Evolutionary conservation across 2,797 vertebrate genomes (phyloP), one percentile per base, ranked within the genome.

Genomic region (Podarcis lilfordi): DNA sequence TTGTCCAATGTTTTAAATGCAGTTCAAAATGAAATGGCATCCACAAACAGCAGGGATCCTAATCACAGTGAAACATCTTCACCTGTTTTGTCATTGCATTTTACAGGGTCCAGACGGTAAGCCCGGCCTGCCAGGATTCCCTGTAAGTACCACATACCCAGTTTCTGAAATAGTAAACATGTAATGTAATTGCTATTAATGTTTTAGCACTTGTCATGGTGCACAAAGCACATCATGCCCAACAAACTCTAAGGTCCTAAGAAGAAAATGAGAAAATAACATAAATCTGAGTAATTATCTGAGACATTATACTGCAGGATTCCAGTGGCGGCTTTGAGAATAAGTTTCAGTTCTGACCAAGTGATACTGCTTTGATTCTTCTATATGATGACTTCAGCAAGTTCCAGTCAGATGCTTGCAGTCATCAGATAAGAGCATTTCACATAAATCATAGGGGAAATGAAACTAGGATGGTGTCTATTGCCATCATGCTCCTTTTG

Each of bases 91-190:
- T 76, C 89, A 92, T 82, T 96, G 87, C 80, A 27, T 97, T 91
- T 97, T 96, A 27, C 96, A 98, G 98, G 98, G 98, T 17, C 97
- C 97, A 68, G 97, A 98, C 69, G 98, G 98, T 43, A 94, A 96
- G 86, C 97, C 98, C 15, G 98, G 98, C 92, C 97, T 96, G 95
- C 97, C 98, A 86, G 98, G 98, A 97, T 98, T 98, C 92, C 98
- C 98, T 89, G 98, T 98, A 98, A 98, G 98, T 97, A 90, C 92
- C 32, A 10, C 4, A 1, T 59, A 61, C 19, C 72, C 77, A n/a
- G 0, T 80, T 89, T 89, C 85, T 74, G 80, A 82, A 5, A 68
- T 27, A n/a, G 69, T 93, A 69, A 76, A 76, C 27, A 76, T 90
- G 88, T 86, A 17, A 88, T 55, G n/a, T 84, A 37, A 2, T 35